Evolutionary conservation across 2,888 invertebrate species (phyloP).

Genomic region (Trachelus iudaicus): DNA sequence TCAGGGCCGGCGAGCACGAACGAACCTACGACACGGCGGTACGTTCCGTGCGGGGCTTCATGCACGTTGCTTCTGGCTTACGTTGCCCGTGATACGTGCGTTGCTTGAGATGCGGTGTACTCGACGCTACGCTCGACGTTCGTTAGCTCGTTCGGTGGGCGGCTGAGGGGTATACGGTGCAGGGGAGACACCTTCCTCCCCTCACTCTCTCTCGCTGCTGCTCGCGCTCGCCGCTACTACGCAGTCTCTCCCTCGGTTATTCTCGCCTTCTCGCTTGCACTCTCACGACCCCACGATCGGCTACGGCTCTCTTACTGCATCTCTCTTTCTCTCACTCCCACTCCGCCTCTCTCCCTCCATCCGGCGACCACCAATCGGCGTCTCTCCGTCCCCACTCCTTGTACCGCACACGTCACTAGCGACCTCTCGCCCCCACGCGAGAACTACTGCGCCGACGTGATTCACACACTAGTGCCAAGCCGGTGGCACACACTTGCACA

Average conservation of each 20-base stretch:
- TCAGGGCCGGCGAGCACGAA: background rate
- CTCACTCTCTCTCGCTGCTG: slow-evolving; percentile 28
- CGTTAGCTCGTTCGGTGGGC: slow-evolving; percentile 58
- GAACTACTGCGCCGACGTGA: background rate
- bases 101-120: slow-evolving; percentile 54
- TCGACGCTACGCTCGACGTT: slow-evolving; percentile 64
- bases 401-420: background rate
- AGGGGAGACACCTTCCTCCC: slow-evolving; percentile 28
- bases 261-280: slow-evolving; percentile 28
- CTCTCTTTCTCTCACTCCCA: background rate
- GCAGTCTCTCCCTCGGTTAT: slow-evolving; percentile 11
- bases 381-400: slow-evolving; percentile 6
- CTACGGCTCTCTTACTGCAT: slow-evolving; percentile 8
- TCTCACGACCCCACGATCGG: background rate
- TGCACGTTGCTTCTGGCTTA: slow-evolving; percentile 25
- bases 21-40: background rate
- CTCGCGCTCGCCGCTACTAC: background rate
- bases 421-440: background rate
- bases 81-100: slow-evolving; percentile 32
- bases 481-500: background rate
- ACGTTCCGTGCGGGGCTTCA: slow-evolving; percentile 23
- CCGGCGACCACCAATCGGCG: slow-evolving; percentile 7
- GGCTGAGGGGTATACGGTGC: slow-evolving; percentile 31
- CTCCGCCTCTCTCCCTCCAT: background rate
- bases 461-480: background rate